Base-by-base conservation (phyloP, 2,888 invertebrate genomes). In the Scaptomyza tumidula region DNA sequence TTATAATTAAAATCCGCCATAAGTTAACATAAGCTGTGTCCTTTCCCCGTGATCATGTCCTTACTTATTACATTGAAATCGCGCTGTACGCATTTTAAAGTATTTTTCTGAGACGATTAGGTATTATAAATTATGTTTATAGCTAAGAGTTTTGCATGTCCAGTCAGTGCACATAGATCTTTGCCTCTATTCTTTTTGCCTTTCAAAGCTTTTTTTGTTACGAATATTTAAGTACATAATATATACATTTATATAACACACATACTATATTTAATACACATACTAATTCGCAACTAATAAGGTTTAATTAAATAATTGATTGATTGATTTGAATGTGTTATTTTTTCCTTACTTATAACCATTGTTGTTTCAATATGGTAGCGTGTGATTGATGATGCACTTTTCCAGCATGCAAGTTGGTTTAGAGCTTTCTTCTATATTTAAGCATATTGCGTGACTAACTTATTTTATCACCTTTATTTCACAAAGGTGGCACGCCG, bases 401-500 rank as follows among this genome's bases (percentile, higher is more conserved):
- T 62, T 62, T 75, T 69, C 54, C 72, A 72, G 75, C 75, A 75
- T 75, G 75, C 75, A 49, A 62, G 69, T 75, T 75, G 64, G 55
- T 64, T 65, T 62, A 69, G 72, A 72, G 72, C 69, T 65, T 57
- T 49, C 14, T 39, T 4, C 7, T 13, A 31, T 14, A 48, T 24
- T 1, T 35, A 37, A 52, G 55, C 33, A 1, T 13, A 19, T 14
- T 37, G 57, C 11, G 44, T 50, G 48, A 43, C 57, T 75, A 76
- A 76, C 6, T 35, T 53, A 16, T 45, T 13, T 2, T 29, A 37
- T 61, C 37, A 46, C 27, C 74, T 63, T 72, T 76, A 46, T 74
- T 76, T 61, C 27, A n/a, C 90, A 94, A 90, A 94, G 94, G 94
- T 89, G 94, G 93, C 87, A 93, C 94, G 29, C 93, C 93, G 41